Base-by-base conservation (phyloP, 1,140 invertebrate species). In the Mesaphorura yosii region DNA sequence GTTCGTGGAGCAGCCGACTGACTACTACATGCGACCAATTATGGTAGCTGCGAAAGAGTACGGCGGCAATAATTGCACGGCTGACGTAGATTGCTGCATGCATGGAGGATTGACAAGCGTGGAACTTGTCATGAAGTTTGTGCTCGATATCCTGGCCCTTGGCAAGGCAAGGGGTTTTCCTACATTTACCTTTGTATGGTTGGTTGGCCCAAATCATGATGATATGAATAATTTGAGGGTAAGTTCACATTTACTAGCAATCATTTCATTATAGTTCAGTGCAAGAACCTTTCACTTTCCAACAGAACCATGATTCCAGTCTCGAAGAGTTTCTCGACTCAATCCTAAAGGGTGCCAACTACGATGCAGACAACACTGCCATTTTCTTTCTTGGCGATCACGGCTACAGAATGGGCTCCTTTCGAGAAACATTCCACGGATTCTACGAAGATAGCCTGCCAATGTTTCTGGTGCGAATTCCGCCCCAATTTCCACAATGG, bases 1-100 rank as follows among this genome's bases (percentile, higher is more conserved):
- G 4, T 73, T 75, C 59, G 48, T 60, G 14, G 41, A 64, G 5
- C 64, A 62, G 27, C 73, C 74, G 1, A 73, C 72, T 1, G 64
- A 73, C 47, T 73, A 71, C 58, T 75, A 75, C 53, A 59, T 68
- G 44, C 57, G 72, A 1, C 66, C 71, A n/a, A n/a, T n/a, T n/a
- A n/a, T n/a, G n/a, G n/a, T n/a, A n/a, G n/a, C n/a, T n/a, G n/a
- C n/a, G n/a, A n/a, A n/a, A 6, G 29, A 48, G 1, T 39, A 63
- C 27, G 48, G 47, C 4, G 23, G 39, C 27, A 27, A 25, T n/a
- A 31, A 44, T 14, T n/a, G 29, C 40, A 20, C 22, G 6, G 53
- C 27, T 5, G 25, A 15, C 5, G 22, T 47, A 0, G 12, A 22
- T 1, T 55, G 58, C 29, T 27, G 57, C 14, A 50, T 44, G n/a